Evolutionary conservation across 1,140 invertebrate species (phyloP), one percentile per base, ranked within the genome.

Genomic region (Dreissena polymorpha): DNA sequence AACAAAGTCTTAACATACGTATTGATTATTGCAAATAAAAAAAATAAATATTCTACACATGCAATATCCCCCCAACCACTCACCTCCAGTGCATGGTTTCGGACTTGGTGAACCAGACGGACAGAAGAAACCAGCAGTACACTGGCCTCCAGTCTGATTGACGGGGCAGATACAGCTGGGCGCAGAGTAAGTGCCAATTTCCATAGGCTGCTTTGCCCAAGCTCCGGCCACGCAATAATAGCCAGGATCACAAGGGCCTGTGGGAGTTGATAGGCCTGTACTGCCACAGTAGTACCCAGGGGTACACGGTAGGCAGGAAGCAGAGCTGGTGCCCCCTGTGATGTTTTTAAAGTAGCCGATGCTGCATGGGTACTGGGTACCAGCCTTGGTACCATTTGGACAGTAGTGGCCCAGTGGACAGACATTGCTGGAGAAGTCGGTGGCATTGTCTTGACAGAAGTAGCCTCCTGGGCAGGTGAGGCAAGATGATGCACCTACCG

Each of bases 201-300:
- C 89, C 21, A 88, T 88, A 18, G 91, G 91, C 49, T 86, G 84
- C 51, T 73, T 65, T 1, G 86, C 86, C 88, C 88, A 91, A 0
- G 91, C 90, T 27, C 90, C 91, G 27, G 88, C 67, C 12, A 89
- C 74, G 85, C 91, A 92, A 77, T 91, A 92, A 89, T 88, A 92
- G 27, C 91, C 91, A 18, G 85, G 86, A 60, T 73, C 74, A 87
- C 91, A 92, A 10, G 81, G 69, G 10, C 85, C 89, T n/a, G 91
- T 86, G 0, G 89, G 74, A 6, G 69, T 51, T 14, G 86, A 75
- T 18, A 91, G 74, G 0, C 91, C 91, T 29, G 90, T 23, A 14
- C 86, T 87, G 7, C 25, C 88, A 86, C 91, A 92, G 72, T 89
- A 91, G 25, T 87, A 72, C 0, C 91, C 91, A 21, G 90, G 86